These are phyloP conservation scores for Metalampra italica DNA, from an alignment of 2,888 invertebrate genomes.

Conservation along the genomic window DNA sequence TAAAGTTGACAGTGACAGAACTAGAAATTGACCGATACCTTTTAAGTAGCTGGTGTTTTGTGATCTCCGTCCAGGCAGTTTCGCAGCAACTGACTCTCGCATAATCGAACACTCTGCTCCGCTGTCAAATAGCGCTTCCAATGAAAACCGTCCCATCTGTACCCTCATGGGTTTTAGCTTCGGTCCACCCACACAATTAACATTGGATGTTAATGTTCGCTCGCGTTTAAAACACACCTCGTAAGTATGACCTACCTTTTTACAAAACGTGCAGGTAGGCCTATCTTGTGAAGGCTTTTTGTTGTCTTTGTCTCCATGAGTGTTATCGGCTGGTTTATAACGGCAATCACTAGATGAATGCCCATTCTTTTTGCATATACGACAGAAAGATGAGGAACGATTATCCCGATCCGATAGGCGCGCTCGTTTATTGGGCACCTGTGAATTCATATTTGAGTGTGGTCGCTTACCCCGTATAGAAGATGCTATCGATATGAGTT, in stretches of 20 bases:
- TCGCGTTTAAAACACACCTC: constrained; percentile 23
- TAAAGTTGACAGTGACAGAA: constrained; percentile 14
- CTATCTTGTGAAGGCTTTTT: not conserved
- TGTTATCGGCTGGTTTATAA: constrained; percentile 1
- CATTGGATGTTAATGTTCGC: constrained; percentile 17
- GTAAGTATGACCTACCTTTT: constrained; percentile 20
- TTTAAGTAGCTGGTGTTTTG: constrained; percentile 15
- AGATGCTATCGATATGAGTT: constrained; percentile 26
- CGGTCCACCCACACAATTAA: constrained; percentile 16
- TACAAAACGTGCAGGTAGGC: constrained; percentile 20
- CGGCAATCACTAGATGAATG: constrained; percentile 15
- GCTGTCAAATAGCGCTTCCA: constrained; percentile 25
- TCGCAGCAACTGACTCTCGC: constrained; percentile 20
- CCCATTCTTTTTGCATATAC: constrained; percentile 15
- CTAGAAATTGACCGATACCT: constrained; percentile 20
- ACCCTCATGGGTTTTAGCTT: constrained; percentile 14
- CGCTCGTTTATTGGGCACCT: constrained; percentile 11
- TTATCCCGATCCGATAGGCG: constrained; percentile 4
- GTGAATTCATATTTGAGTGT: not conserved
- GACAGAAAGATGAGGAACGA: constrained; percentile 2
- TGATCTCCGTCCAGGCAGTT: constrained; percentile 20
- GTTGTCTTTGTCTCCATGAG: not conserved
- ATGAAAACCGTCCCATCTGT: constrained; percentile 4
- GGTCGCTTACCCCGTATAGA: constrained; percentile 11
- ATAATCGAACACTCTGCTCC: constrained; percentile 29